A percentile compares a stretch with the other conserved stretches of the same genome.
Evolutionary conservation across 2,797 vertebrate species (phyloP).

Genomic region (Paedocypris micromegethes): DNA sequence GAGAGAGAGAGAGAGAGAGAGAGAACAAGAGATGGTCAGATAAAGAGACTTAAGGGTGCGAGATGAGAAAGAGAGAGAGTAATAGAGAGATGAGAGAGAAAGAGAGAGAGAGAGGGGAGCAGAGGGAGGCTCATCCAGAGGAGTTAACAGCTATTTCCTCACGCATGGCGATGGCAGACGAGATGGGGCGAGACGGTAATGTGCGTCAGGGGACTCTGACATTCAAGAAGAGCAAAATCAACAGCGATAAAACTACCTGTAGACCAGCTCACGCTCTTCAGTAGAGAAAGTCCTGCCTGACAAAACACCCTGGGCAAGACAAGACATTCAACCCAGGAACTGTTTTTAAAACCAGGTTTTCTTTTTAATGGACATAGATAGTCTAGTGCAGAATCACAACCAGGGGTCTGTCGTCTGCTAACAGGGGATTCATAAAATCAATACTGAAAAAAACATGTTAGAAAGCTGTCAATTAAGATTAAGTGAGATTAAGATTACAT

Average conservation of each 20-base stretch:
- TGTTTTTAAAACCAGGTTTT: too few relatives aligned
- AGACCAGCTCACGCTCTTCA: background rate
- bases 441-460: too few relatives aligned
- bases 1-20: constrained; percentile 19
- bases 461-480: too few relatives aligned
- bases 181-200: constrained; percentile 25
- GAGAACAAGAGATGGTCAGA: background rate
- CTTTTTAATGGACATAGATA: too few relatives aligned
- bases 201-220: constrained; percentile 15
- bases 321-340: background rate
- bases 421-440: too few relatives aligned
- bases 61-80: background rate
- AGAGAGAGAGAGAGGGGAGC: background rate
- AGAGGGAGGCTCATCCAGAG: constrained; percentile 17
- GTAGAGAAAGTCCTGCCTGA: too few relatives aligned
- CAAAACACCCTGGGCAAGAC: background rate
- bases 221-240: constrained; percentile 12
- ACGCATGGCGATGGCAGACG: constrained; percentile 13
- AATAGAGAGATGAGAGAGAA: constrained; percentile 3
- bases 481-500: too few relatives aligned
- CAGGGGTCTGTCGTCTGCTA: too few relatives aligned
- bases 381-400: too few relatives aligned
- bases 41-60: constrained; percentile 41
- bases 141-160: constrained; percentile 27
- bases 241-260: constrained; percentile 13